phyloP scores from a whole-genome alignment of 2,888 invertebrate species.

The Parelbella ahira region DNA sequence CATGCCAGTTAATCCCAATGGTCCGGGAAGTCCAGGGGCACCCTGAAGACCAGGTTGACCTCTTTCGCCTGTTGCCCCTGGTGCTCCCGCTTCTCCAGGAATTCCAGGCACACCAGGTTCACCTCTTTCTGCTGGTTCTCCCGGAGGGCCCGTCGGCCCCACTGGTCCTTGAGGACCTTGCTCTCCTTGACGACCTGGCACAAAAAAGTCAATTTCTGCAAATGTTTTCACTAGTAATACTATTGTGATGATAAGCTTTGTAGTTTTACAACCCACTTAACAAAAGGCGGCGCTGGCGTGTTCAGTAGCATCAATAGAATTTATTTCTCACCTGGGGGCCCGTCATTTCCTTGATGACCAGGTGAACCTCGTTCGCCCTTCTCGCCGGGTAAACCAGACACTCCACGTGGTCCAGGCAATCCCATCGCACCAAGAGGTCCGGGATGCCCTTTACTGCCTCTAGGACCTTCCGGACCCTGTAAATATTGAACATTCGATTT shows the following conservation, averaged over 20 bases:
- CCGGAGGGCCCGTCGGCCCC: constrained; percentile 88
- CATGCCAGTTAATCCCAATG: constrained; percentile 84
- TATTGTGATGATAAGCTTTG: too few species aligned
- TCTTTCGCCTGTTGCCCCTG: constrained; percentile 86
- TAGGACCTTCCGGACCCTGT: constrained; percentile 84
- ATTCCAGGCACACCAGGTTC: constrained; percentile 87
- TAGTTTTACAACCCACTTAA: too few species aligned
- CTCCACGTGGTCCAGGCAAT: constrained; percentile 84
- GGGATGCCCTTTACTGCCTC: constrained; percentile 86
- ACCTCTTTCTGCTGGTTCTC: constrained; percentile 90
- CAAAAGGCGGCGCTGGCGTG: too few species aligned
- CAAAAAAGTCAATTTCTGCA: not conserved
- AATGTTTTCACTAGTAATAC: not conserved
- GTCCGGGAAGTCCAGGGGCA: constrained; percentile 84
- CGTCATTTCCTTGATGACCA: constrained; percentile 88
- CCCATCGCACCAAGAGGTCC: constrained; percentile 87
- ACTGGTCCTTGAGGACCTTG: constrained; percentile 88
- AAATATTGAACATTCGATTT: too few species aligned
- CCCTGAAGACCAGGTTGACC: constrained; percentile 87
- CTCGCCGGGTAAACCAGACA: constrained; percentile 83
- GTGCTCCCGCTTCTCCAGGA: constrained; percentile 86
- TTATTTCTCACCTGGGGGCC: constrained; percentile 85
- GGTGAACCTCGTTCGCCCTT: constrained; percentile 87
- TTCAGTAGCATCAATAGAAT: too few species aligned
- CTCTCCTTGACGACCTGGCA: constrained; percentile 86